Base-by-base conservation (phyloP, 2,888 invertebrate species). In the Nomada goodeniana region DNA sequence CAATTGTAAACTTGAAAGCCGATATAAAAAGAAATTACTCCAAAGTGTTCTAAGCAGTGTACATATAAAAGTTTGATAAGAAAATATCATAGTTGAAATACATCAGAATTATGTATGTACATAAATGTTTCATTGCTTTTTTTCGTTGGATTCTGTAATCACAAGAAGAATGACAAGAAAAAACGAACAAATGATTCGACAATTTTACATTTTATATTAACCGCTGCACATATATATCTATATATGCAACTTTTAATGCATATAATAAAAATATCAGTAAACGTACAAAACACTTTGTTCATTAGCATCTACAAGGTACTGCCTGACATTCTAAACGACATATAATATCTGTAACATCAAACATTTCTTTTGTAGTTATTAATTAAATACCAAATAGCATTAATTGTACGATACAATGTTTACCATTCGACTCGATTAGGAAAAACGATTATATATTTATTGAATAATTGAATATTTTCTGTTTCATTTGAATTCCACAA, bases 301-400 rank as follows among this genome's bases (percentile, higher is more conserved):
- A 23, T 59, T 26, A 70, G 61, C 50, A 29, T 63, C 36, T 61
- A 57, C 52, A 75, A 76, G 67, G 59, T 82, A 82, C 68, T 72
- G 67, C 42, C 55, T 44, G 72, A 82, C 52, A 42, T 47, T 68
- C 47, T 73, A 69, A 67, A 60, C 26, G 53, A 72, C 57, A 69
- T 81, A 70, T 68, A 73, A 57, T 64, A 50, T 60, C 36, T 71
- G 53, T 55, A 71, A 80, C 59, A 69, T 73, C 53, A 68, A 73
- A 63, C 29, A 59, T 61, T 77, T 57, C 3, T 57, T 76, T 61
- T 55, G 13, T 29, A 52, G 50, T 63, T 42, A 55, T 53, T 55
- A 44, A 83, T 65, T 64, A 61, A 61, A 69, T 79, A 83, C 60
- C 64, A 72, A 79, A 74, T 60, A 72, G 59, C 57, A 47, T 63